Evolutionary conservation across 2,888 invertebrate genomes (phyloP).

Genomic region (Linnaemya tessellans): DNA sequence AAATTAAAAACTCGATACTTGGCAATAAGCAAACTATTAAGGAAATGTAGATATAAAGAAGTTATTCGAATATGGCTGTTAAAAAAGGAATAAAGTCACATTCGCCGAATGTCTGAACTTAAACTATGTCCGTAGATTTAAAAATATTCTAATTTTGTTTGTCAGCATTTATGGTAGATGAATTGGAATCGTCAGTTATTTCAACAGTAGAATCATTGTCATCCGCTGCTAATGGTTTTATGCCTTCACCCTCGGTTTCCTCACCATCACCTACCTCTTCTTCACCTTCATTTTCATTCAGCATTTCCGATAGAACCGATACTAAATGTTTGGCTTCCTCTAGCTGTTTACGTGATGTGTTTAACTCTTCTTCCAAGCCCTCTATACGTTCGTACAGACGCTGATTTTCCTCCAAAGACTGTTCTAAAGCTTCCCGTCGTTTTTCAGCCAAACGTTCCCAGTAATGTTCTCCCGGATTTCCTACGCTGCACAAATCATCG

Average conservation of each 20-base stretch:
- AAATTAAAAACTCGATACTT: background rate
- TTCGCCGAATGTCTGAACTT: background rate
- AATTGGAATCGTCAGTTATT: conserved; percentile 48
- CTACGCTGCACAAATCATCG: conserved; percentile 88
- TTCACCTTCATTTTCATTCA: conserved; percentile 86
- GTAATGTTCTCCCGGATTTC: conserved; percentile 89
- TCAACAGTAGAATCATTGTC: conserved; percentile 50
- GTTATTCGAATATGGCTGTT: background rate
- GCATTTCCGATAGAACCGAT: conserved; percentile 89
- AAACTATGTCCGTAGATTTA: conserved; percentile 2
- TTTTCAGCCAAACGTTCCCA: conserved; percentile 91
- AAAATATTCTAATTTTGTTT: conserved; percentile 23
- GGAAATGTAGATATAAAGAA: conserved; percentile 56
- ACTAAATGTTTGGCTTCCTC: conserved; percentile 90
- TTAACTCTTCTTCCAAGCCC: conserved; percentile 85
- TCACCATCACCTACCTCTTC: conserved; percentile 74
- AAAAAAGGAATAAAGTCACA: background rate
- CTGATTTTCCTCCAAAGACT: conserved; percentile 89
- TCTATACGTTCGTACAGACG: conserved; percentile 84
- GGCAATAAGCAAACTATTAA: conserved; percentile 48
- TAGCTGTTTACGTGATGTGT: conserved; percentile 88
- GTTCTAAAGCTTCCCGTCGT: conserved; percentile 88
- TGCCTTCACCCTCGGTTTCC: conserved; percentile 58
- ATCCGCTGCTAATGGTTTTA: conserved; percentile 16
- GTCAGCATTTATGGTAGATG: conserved; percentile 26